phyloP scores from a whole-genome alignment of 2,888 invertebrate genomes.

The Sarcophaga caerulescens region DNA sequence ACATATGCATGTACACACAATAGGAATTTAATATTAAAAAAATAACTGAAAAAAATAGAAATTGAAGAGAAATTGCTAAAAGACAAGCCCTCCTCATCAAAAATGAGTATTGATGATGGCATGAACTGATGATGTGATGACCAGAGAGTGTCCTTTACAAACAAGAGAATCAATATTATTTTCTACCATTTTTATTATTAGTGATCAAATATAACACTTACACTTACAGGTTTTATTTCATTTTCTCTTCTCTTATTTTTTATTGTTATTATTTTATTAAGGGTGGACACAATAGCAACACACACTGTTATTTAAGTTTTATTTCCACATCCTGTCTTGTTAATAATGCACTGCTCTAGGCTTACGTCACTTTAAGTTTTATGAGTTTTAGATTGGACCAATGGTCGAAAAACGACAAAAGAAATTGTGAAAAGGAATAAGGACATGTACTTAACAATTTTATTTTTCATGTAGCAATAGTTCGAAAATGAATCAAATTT shows the following conservation, averaged over 20 bases:
- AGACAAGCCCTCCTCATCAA: constrained; percentile 66
- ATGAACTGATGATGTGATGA: constrained; percentile 47
- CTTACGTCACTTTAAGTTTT: constrained; percentile 65
- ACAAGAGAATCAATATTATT: constrained; percentile 55
- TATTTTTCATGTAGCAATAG: constrained; percentile 30
- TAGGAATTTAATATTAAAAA: constrained; percentile 65
- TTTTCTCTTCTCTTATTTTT: constrained; percentile 36
- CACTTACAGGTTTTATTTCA: constrained; percentile 66
- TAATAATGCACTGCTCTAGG: constrained; percentile 43
- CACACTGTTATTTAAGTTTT: constrained; percentile 51
- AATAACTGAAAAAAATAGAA: constrained; percentile 28
- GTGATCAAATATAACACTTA: constrained; percentile 66
- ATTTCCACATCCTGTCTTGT: constrained; percentile 55
- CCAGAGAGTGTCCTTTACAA: constrained; percentile 61
- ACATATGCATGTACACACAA: background rate
- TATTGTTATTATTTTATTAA: constrained; percentile 41
- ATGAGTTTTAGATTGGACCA: constrained; percentile 54
- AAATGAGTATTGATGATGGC: constrained; percentile 29
- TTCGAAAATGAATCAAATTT: constrained; percentile 59
- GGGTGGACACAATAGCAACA: constrained; percentile 28
- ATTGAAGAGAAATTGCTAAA: constrained; percentile 51
- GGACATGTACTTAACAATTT: constrained; percentile 54
- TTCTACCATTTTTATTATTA: constrained; percentile 57
- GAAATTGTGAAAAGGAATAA: background rate
- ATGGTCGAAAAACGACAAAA: background rate